Conservation (phyloP, 2,888 invertebrate genomes). For the Drosophila tanythrix region DNA sequence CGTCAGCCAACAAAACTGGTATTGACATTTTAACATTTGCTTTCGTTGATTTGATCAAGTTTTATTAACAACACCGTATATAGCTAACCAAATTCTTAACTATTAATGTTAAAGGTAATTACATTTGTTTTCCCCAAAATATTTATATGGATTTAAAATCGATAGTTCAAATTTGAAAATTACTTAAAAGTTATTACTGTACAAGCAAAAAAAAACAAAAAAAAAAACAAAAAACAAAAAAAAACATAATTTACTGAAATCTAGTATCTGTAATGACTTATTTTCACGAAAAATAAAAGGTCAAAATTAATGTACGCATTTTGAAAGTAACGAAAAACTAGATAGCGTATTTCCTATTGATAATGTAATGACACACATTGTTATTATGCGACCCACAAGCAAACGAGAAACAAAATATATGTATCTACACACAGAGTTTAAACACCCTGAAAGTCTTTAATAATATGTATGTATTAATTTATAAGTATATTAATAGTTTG, state of each 20-base stretch:
- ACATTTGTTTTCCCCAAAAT: constrained; percentile 25
- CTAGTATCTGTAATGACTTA: constrained; percentile 25
- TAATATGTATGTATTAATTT: constrained; percentile 11
- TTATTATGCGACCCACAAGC: constrained; percentile 45
- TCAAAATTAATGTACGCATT: constrained; percentile 21
- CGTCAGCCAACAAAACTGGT: constrained; percentile 1
- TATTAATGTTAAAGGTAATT: constrained; percentile 27
- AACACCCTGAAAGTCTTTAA: constrained; percentile 6
- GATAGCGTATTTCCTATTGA: constrained; percentile 37
- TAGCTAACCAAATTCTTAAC: constrained; percentile 63
- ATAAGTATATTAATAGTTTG: constrained; percentile 9
- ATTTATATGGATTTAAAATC: constrained; percentile 39
- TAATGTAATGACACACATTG: constrained; percentile 53
- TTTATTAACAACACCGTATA: constrained; percentile 21
- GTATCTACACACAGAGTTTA: not conserved
- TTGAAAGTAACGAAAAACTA: constrained; percentile 7
- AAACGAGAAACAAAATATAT: constrained; percentile 5
- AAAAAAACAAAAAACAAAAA: constrained; percentile 1
- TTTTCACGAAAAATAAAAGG: constrained; percentile 11
- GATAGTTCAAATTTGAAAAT: constrained; percentile 40
- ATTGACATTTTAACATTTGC: constrained; percentile 24
- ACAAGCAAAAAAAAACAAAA: constrained; percentile 14
- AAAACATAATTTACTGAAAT: constrained; percentile 25
- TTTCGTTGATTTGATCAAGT: constrained; percentile 28
- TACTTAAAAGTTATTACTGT: constrained; percentile 56